Base-by-base conservation (phyloP, 2,797 vertebrate genomes). In the Tokudaia muenninki region DNA sequence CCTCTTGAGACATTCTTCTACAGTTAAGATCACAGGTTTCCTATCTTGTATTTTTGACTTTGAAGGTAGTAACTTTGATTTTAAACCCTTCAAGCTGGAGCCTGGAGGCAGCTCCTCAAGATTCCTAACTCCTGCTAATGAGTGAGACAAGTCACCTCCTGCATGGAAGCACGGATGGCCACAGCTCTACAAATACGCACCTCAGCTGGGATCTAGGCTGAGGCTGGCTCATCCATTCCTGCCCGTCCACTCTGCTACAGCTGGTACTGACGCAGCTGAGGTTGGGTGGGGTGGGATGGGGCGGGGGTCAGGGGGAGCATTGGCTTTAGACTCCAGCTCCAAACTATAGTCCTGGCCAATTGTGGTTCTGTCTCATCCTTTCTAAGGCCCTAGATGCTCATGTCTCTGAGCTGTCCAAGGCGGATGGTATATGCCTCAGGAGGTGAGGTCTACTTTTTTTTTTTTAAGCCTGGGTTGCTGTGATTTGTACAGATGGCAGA, bases 31-130 rank as follows among this genome's bases (percentile, higher is more conserved):
- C 41, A 41, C 41, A 41, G 41, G 41, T 41, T 41, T 41, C 41
- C 41, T 41, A 41, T 41, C 41, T 41, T 41, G 2, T 41, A 41
- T 41, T 41, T 41, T 41, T 41, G 41, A 3, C 41, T 41, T 41
- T 41, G 41, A 41, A 41, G 41, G 41, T 41, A 41, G 41, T 41
- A 41, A 41, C 24, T 96, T 55, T 29, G 84, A 67, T 55, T 91
- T 90, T 91, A 95, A 91, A 90, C 22, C 81, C 72, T 93, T 86
- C 83, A 55, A 41, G 17, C 84, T 57, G 93, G 91, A 94, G 13
- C 31, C 24, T 63, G 34, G 22, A 1, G 59, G 41, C 41, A 41
- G 41, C 41, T 41, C 41, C 41, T 41, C 41, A 41, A 41, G 2
- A 41, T 41, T 41, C 41, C 41, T 41, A 41, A 41, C 41, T 41